Conservation (phyloP, 2,797 vertebrate genomes). For the Gallinago nigripennis region DNA sequence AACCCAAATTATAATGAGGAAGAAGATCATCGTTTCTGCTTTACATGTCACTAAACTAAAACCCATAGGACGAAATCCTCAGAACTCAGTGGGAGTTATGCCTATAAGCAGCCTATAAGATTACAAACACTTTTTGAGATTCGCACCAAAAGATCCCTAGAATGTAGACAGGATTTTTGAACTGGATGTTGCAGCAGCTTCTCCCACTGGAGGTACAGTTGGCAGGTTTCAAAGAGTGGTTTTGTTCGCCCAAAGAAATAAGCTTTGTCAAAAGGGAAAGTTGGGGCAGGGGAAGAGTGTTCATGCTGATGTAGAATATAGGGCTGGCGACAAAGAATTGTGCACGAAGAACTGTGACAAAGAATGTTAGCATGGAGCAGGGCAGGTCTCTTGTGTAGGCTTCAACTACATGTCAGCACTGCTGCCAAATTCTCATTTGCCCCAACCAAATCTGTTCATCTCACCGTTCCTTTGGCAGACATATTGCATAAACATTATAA, state of each 20-base stretch:
- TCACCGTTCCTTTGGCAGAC: neutral
- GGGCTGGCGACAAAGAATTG: neutral
- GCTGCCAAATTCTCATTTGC: neutral
- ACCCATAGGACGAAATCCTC: neutral
- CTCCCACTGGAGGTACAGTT: neutral
- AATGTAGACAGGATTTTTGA: neutral
- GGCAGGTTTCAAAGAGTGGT: neutral
- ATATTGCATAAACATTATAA: neutral
- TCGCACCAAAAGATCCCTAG: neutral
- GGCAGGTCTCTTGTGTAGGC: neutral
- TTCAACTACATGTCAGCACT: neutral
- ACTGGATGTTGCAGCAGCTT: neutral
- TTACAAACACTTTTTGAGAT: neutral
- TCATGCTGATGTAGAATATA: neutral
- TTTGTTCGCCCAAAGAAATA: neutral
- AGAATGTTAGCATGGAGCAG: neutral
- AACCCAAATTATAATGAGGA: neutral
- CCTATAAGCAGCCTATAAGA: neutral
- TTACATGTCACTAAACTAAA: neutral
- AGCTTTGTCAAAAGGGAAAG: neutral
- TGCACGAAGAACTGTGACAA: too few relatives aligned
- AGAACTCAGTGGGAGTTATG: neutral
- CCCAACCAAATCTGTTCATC: neutral
- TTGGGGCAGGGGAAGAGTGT: neutral
- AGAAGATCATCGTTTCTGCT: neutral